Percentiles rank a stretch among this genome's conserved stretches.
Conservation (phyloP, 2,888 invertebrate species). For the Drosophila anomelani region DNA sequence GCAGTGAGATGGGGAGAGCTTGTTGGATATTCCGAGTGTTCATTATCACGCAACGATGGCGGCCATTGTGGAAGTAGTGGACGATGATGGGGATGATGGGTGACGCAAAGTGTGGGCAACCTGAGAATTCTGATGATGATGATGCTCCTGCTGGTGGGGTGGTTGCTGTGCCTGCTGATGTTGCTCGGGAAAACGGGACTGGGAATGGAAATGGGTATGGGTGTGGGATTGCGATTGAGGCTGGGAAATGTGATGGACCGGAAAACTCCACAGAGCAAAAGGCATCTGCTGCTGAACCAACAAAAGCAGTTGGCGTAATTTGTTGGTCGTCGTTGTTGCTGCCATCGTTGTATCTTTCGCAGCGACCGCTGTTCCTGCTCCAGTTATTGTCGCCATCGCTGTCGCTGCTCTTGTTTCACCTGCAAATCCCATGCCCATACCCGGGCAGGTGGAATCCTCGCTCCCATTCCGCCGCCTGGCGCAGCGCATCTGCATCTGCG, state of each 20-base stretch:
- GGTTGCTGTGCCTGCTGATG: slow-evolving; percentile 3
- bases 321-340: slow-evolving; percentile 73
- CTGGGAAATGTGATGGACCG: slow-evolving; percentile 76
- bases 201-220: slow-evolving; percentile 50
- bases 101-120: slow-evolving; percentile 32
- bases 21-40: slow-evolving; percentile 44
- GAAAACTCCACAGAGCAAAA: slow-evolving; percentile 78
- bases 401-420: slow-evolving; percentile 44
- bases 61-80: slow-evolving; percentile 56
- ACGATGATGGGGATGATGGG: slow-evolving; percentile 26
- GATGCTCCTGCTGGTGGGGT: slow-evolving; percentile 23
- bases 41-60: slow-evolving; percentile 75
- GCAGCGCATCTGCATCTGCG: slow-evolving; percentile 64
- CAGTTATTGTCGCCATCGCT: slow-evolving; percentile 32
- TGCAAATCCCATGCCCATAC: slow-evolving; percentile 36
- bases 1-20: slow-evolving; percentile 1
- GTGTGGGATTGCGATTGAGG: slow-evolving; percentile 42
- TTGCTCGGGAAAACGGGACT: slow-evolving; percentile 16
- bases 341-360: slow-evolving; percentile 29
- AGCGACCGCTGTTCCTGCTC: slow-evolving; percentile 24
- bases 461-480: slow-evolving; percentile 40
- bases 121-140: slow-evolving; percentile 22
- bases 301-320: slow-evolving; percentile 78
- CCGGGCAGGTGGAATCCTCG: slow-evolving; percentile 39
- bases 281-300: slow-evolving; percentile 78